These are phyloP conservation scores for Calyptomena viridis DNA, from an alignment of 2,113 vertebrate species.

Conservation along the genomic window DNA sequence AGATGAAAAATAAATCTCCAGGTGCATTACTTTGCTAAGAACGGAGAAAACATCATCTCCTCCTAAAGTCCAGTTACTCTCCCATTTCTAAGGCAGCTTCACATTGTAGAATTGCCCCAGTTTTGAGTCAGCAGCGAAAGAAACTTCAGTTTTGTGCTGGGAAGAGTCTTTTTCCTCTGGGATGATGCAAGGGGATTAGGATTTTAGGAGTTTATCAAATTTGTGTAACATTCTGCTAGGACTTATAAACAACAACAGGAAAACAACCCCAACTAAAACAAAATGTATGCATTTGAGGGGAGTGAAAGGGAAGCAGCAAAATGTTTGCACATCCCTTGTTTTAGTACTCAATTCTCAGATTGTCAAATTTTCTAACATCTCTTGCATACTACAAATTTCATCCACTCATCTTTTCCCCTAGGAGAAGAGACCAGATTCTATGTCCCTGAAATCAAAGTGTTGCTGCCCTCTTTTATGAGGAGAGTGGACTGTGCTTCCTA, in stretches of 20 bases:
- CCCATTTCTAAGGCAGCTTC: background rate
- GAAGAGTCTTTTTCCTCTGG: background rate
- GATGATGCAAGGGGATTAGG: background rate
- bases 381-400: background rate
- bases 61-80: background rate
- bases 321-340: background rate
- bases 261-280: background rate
- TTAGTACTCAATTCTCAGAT: background rate
- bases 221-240: background rate
- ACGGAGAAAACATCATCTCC: slow-evolving; percentile 5
- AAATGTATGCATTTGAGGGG: background rate
- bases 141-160: background rate
- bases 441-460: background rate
- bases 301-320: background rate
- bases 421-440: too few relatives aligned
- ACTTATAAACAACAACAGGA: background rate
- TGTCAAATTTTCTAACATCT: background rate
- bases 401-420: background rate
- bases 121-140: background rate
- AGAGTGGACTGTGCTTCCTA: background rate
- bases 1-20: slow-evolving; percentile 29
- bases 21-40: background rate
- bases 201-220: background rate
- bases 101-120: background rate
- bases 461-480: background rate